These are phyloP conservation scores for Alca torda DNA, from an alignment of 2,797 vertebrate species.

Conservation along the genomic window DNA sequence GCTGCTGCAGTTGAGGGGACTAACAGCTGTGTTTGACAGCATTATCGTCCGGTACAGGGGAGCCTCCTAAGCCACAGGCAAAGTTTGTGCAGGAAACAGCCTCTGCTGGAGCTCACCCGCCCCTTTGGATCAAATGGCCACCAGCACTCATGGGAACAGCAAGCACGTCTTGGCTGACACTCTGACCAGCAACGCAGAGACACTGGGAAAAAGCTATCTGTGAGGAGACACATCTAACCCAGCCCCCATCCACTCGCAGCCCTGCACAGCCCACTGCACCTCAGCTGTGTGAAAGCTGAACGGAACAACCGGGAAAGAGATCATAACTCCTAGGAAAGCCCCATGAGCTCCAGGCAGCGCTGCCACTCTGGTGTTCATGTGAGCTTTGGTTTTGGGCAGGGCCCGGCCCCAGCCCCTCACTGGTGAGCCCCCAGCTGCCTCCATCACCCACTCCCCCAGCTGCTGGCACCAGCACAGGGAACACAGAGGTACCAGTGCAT, in stretches of 20 bases:
- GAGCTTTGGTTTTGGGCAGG: neutral
- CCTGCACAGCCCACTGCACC: neutral
- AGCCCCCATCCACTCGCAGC: neutral
- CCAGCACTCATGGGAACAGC: fast-evolving
- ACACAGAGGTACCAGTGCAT: fast-evolving
- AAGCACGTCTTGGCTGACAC: fast-evolving
- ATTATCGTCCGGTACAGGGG: no score
- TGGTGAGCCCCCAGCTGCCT: neutral
- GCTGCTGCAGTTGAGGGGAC: neutral
- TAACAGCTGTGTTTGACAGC: no score
- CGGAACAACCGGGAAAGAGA: fast-evolving
- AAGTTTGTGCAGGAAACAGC: neutral
- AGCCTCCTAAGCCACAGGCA: neutral
- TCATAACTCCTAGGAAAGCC: fast-evolving
- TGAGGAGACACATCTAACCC: no score
- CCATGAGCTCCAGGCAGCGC: neutral
- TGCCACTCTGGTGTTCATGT: neutral
- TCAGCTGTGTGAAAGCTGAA: fast-evolving
- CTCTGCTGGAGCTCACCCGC: neutral
- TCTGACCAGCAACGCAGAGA: no score
- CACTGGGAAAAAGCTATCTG: no score
- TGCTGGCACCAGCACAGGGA: no score
- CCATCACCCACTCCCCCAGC: neutral
- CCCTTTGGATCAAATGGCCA: neutral
- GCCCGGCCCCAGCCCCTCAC: neutral